Evolutionary conservation across 2,113 vertebrate genomes (phyloP).

Genomic region (Channa argus): DNA sequence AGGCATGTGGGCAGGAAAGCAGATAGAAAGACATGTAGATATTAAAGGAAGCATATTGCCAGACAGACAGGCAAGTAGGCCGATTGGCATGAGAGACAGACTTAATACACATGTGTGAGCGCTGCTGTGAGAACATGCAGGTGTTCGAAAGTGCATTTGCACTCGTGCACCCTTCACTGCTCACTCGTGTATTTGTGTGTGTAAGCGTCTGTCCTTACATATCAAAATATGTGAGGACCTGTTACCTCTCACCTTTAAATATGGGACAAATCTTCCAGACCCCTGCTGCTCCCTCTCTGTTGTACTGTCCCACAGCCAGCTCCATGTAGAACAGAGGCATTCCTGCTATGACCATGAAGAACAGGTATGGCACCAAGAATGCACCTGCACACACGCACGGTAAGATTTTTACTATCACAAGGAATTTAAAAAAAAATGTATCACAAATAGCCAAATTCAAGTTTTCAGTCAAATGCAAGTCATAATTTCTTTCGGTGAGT

Average conservation of each 20-base stretch:
- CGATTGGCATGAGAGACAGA: slow-evolving; percentile 15
- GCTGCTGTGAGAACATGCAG: neutral
- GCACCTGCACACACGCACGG: slow-evolving; percentile 81
- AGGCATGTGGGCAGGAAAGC: slow-evolving; percentile 68
- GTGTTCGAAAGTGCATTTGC: slow-evolving; percentile 1
- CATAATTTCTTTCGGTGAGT: too few species aligned
- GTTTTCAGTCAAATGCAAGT: too few species aligned
- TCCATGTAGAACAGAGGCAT: slow-evolving; percentile 96
- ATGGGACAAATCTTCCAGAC: slow-evolving; percentile 95
- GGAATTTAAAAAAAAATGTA: too few species aligned
- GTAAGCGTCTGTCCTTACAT: neutral
- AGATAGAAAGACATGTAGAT: slow-evolving; percentile 46
- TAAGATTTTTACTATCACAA: too few species aligned
- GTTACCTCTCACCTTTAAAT: slow-evolving; percentile 86
- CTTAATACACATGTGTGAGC: neutral
- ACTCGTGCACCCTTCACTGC: neutral
- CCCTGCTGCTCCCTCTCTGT: slow-evolving; percentile 89
- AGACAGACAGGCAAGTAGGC: slow-evolving; percentile 29
- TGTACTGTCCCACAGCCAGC: slow-evolving; percentile 91
- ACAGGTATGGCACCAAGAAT: slow-evolving; percentile 91
- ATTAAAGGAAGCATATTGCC: slow-evolving; percentile 28
- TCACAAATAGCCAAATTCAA: too few species aligned
- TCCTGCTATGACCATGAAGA: slow-evolving; percentile 93
- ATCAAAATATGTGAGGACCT: neutral
- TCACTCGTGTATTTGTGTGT: neutral